phyloP scores from a whole-genome alignment of 2,797 vertebrate species.

The Amazonetta brasiliensis region DNA sequence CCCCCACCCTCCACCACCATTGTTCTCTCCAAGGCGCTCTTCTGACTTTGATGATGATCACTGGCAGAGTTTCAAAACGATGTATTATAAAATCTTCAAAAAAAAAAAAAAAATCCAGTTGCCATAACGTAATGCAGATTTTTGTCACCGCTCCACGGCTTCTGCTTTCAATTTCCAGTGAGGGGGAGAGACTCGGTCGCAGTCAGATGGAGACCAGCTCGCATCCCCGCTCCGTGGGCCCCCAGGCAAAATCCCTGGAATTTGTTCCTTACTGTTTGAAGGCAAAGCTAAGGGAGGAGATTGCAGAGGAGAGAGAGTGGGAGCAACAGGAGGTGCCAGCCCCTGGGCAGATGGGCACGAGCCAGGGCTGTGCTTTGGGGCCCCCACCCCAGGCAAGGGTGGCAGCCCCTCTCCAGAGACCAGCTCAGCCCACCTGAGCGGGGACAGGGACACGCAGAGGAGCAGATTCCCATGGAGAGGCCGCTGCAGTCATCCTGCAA shows the following conservation, averaged over 20 bases:
- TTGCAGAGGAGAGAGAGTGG: neutral
- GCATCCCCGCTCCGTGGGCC: conserved; percentile 41
- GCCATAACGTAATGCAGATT: conserved; percentile 92
- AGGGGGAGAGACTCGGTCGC: conserved; percentile 73
- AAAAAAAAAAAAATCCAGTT: conserved; percentile 69
- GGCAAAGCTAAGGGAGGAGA: conserved; percentile 13
- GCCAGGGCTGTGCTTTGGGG: neutral
- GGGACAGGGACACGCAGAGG: neutral
- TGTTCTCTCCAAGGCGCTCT: conserved; percentile 70
- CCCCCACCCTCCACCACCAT: conserved; percentile 62
- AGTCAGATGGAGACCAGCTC: conserved; percentile 76
- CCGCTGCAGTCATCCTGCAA: neutral
- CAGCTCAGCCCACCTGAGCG: neutral
- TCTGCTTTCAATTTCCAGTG: conserved; percentile 90
- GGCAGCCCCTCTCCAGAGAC: neutral
- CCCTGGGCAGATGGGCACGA: neutral
- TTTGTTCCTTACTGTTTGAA: conserved; percentile 73
- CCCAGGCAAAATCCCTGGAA: conserved; percentile 75
- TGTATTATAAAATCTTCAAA: conserved; percentile 86
- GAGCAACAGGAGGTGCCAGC: neutral
- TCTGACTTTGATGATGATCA: conserved; percentile 89
- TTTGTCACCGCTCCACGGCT: conserved; percentile 87
- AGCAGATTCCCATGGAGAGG: neutral
- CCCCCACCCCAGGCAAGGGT: too few relatives aligned
- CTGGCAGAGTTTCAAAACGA: conserved; percentile 86